These are phyloP conservation scores for Achlya flavicornis DNA, from an alignment of 2,888 invertebrate species.

Conservation along the genomic window DNA sequence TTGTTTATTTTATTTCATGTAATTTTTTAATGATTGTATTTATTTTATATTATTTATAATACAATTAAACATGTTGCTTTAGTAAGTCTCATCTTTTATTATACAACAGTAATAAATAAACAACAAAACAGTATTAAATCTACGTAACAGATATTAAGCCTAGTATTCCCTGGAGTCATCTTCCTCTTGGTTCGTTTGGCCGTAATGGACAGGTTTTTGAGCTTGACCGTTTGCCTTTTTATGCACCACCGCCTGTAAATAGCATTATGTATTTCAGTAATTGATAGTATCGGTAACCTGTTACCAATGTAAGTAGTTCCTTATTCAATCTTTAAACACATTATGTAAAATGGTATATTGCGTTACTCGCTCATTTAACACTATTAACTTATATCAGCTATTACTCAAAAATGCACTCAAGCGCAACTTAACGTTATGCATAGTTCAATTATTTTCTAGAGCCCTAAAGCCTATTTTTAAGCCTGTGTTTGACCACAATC, in stretches of 20 bases:
- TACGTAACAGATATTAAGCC: constrained; percentile 36
- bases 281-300: constrained; percentile 9
- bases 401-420: constrained; percentile 4
- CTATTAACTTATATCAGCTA: constrained; percentile 4
- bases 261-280: constrained; percentile 15
- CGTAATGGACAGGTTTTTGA: constrained; percentile 64
- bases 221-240: constrained; percentile 66
- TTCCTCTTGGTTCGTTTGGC: constrained; percentile 58
- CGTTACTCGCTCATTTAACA: not conserved
- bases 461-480: not conserved
- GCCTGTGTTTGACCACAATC: too few species aligned
- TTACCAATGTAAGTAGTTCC: constrained; percentile 7
- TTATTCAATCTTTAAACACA: constrained; percentile 11
- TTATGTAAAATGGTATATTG: constrained; percentile 6
- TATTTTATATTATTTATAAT: constrained; percentile 10
- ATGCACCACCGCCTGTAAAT: constrained; percentile 73
- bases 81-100: constrained; percentile 12
- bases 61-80: not conserved
- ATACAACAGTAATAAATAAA: constrained; percentile 29
- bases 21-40: constrained; percentile 14
- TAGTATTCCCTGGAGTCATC: constrained; percentile 75
- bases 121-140: constrained; percentile 20
- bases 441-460: not conserved
- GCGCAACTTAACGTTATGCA: not conserved
- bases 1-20: not conserved